A percentile compares a stretch with the other conserved stretches of the same genome.
phyloP scores from a whole-genome alignment of 1,140 invertebrate genomes.

The Zaprionus ghesquierei region DNA sequence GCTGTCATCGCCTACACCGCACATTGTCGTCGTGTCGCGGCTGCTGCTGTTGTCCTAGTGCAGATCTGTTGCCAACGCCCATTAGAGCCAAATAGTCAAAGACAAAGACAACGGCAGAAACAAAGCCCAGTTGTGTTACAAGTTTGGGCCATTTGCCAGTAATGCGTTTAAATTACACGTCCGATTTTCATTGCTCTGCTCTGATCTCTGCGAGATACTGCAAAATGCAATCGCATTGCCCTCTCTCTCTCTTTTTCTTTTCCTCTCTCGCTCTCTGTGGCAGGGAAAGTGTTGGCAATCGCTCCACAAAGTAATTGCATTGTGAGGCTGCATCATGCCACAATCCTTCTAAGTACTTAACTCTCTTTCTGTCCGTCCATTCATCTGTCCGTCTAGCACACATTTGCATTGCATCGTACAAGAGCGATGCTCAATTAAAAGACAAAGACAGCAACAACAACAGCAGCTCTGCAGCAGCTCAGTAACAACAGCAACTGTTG shows the following conservation, averaged over 20 bases:
- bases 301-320: slow-evolving; percentile 66
- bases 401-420: slow-evolving; percentile 62
- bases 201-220: slow-evolving; percentile 49
- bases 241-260: neutral
- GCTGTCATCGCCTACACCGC: slow-evolving; percentile 68
- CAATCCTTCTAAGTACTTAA: slow-evolving; percentile 57
- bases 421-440: slow-evolving; percentile 72
- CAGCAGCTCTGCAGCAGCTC: slow-evolving; percentile 19
- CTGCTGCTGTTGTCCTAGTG: slow-evolving; percentile 27
- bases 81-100: slow-evolving; percentile 48
- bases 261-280: slow-evolving; percentile 7
- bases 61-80: slow-evolving; percentile 62
- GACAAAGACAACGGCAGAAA: slow-evolving; percentile 19
- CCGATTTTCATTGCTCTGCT: slow-evolving; percentile 65
- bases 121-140: slow-evolving; percentile 2
- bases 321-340: neutral
- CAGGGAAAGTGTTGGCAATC: slow-evolving; percentile 69
- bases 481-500: slow-evolving; percentile 32
- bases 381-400: slow-evolving; percentile 48
- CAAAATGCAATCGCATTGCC: slow-evolving; percentile 25
- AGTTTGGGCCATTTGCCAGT: slow-evolving; percentile 48
- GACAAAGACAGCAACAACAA: slow-evolving; percentile 38
- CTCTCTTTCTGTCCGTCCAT: neutral
- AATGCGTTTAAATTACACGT: slow-evolving; percentile 76
- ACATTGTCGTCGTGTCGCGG: slow-evolving; percentile 46